Evolutionary conservation across 2,888 invertebrate species (phyloP), one percentile per base, ranked within the genome.

Genomic region (Drosophila buzzatii): DNA sequence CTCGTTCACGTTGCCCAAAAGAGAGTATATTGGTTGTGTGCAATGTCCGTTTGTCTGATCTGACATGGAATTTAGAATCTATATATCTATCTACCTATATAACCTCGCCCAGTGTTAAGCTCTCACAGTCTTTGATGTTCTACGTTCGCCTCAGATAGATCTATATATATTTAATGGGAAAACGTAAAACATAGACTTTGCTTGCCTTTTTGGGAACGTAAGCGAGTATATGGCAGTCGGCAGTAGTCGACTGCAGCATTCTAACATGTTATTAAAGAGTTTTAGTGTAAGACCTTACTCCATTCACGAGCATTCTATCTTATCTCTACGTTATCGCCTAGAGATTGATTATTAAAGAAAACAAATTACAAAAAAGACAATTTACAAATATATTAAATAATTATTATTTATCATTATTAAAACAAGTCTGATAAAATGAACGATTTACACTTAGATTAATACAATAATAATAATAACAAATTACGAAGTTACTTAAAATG

Each of bases 401-500:
- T 85, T 70, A 89, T 62, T 59, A 58, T 85, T 90, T 89, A 80
- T 89, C 70, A 70, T 71, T 67, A 70, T 71, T 76, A 74, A 61
- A 59, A 35, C 18, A 42, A 70, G 57, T 66, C 70, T 62, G 79
- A 76, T 64, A 58, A 68, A 64, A 66, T 61, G 73, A 53, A 53
- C 45, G 18, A 52, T 59, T 74, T 79, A 79, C 9, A 53, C 80
- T 73, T 90, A 60, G n/a, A 52, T 63, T 62, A 69, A 12, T 31
- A 18, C 33, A 51, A 18, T 58, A 47, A 41, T 51, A 20, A 47
- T 47, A 23, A 51, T 33, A 59, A n/a, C 37, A 53, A 52, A 49
- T 47, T 20, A 44, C 12, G 33, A 61, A 31, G 57, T 27, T 10
- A 44, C 42, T 53, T 92, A 93, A 74, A 83, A 92, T 37, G 94